Conservation (phyloP, 2,113 vertebrate genomes). For the Eleginops maclovinus region DNA sequence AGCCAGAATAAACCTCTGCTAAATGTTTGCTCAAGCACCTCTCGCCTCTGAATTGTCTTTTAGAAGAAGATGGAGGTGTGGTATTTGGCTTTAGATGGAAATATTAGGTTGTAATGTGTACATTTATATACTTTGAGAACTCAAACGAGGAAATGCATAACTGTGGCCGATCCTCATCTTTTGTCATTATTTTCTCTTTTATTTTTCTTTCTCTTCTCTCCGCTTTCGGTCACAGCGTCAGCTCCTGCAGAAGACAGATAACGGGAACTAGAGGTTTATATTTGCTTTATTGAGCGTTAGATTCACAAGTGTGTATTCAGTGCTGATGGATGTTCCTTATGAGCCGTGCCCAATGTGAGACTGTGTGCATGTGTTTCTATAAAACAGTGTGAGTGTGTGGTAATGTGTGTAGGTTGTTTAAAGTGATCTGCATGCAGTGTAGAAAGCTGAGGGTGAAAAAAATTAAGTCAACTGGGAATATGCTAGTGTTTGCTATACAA, state of each 20-base stretch:
- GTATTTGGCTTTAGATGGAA: slow-evolving; percentile 4
- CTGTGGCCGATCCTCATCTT: background rate
- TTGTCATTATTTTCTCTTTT: background rate
- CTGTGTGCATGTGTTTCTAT: slow-evolving; percentile 25
- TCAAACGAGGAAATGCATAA: slow-evolving; percentile 1
- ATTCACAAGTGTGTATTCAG: slow-evolving; percentile 72
- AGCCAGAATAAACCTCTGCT: slow-evolving; percentile 5
- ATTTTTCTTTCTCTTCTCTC: background rate
- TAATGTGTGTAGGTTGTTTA: slow-evolving; percentile 56
- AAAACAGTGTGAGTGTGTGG: slow-evolving; percentile 5
- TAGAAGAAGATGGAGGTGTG: background rate
- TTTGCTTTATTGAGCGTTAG: slow-evolving; percentile 79
- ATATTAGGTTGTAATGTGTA: slow-evolving; percentile 11
- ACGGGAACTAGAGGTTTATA: slow-evolving; percentile 71
- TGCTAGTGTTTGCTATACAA: slow-evolving; percentile 43
- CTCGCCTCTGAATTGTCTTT: background rate
- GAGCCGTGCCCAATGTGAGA: slow-evolving; percentile 44
- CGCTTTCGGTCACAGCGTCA: slow-evolving; percentile 52
- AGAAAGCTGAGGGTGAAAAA: slow-evolving; percentile 40
- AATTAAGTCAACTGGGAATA: slow-evolving; percentile 45
- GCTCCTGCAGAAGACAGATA: slow-evolving; percentile 79
- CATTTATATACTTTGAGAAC: slow-evolving; percentile 6
- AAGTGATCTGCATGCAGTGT: slow-evolving; percentile 48
- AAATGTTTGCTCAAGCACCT: slow-evolving; percentile 30
- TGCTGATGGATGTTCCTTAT: slow-evolving; percentile 70